Evolutionary conservation across 2,113 vertebrate species (phyloP).

Genomic region (Apistogramma diplotaenia): DNA sequence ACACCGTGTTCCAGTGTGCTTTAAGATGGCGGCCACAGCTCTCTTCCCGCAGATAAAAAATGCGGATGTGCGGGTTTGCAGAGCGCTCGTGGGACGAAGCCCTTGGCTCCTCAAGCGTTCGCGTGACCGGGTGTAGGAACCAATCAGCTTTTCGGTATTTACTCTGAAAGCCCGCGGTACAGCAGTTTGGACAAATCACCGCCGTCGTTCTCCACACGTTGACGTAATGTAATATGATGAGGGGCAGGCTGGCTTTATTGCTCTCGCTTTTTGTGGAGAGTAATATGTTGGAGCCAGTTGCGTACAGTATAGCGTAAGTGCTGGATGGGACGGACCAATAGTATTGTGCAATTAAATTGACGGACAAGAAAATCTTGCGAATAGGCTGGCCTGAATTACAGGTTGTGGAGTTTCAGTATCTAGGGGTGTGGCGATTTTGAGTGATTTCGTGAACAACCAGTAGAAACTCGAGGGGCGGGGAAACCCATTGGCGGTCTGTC

Average conservation of each 20-base stretch:
- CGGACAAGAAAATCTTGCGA: conserved; percentile 30
- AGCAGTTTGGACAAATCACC: conserved; percentile 55
- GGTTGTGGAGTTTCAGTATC: background rate
- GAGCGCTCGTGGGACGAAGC: conserved; percentile 22
- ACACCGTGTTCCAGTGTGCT: background rate
- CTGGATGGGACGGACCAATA: conserved; percentile 22
- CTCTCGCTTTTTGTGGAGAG: background rate
- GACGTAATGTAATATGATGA: conserved; percentile 66
- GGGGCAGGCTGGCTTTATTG: background rate
- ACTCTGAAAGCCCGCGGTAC: conserved; percentile 65
- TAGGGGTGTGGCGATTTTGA: conserved; percentile 53
- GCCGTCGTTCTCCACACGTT: conserved; percentile 41
- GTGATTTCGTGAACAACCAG: conserved; percentile 24
- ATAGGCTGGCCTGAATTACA: conserved; percentile 29
- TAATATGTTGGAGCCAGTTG: conserved; percentile 24
- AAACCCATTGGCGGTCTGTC: background rate
- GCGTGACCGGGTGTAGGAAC: conserved; percentile 50
- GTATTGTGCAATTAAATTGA: conserved; percentile 21
- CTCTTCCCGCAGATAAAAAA: conserved; percentile 22
- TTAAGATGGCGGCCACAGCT: conserved; percentile 64
- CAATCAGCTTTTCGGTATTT: conserved; percentile 62
- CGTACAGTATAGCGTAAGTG: background rate
- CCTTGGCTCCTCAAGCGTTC: conserved; percentile 3
- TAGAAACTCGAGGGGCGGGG: conserved; percentile 54
- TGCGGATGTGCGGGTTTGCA: conserved; percentile 54